Conservation (phyloP, 2,113 vertebrate genomes). For the Vimba vimba region DNA sequence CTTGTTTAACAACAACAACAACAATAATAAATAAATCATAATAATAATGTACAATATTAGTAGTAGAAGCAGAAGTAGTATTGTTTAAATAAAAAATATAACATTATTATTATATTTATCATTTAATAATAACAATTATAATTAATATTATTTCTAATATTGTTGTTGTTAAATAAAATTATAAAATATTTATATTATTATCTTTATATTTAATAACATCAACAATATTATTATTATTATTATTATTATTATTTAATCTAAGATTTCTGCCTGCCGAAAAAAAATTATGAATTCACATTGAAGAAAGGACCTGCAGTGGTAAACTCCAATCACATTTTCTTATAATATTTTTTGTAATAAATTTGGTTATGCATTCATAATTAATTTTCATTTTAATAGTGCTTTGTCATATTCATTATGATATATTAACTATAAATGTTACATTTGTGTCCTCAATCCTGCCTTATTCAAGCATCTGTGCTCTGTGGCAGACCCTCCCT, state of each 20-base stretch:
- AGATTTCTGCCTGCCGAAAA: neutral
- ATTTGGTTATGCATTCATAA: neutral
- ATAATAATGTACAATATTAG: neutral
- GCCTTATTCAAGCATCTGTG: neutral
- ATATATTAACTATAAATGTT: neutral
- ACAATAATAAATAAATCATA: neutral
- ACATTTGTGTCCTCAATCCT: neutral
- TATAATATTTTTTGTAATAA: neutral
- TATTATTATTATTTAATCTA: neutral
- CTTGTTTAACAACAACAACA: neutral
- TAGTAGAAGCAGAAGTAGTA: no score
- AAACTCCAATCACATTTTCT: neutral
- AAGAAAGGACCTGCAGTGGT: neutral
- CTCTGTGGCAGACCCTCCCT: neutral
- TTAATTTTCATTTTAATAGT: neutral
- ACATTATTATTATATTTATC: no score
- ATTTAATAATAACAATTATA: neutral
- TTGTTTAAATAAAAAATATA: neutral
- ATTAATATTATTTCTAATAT: neutral
- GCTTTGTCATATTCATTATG: neutral
- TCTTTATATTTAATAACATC: neutral
- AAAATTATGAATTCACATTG: neutral
- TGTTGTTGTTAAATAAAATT: neutral
- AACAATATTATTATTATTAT: neutral
- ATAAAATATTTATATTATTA: neutral